A percentile compares a stretch with the other conserved stretches of the same genome.
Evolutionary conservation across 2,888 invertebrate species (phyloP).

Genomic region (Adelphocoris suturalis): DNA sequence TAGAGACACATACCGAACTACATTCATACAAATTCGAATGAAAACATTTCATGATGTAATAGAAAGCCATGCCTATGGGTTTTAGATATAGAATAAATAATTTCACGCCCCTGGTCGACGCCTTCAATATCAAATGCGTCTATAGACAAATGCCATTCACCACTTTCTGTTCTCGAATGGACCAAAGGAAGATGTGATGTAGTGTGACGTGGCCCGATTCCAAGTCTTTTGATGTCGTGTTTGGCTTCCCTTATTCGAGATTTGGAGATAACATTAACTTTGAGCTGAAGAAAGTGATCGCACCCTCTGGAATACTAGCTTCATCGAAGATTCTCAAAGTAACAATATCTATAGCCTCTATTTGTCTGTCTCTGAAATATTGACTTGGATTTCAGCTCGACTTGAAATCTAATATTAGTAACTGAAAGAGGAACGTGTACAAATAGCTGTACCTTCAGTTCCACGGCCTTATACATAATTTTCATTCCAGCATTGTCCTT

Average conservation of each 20-base stretch:
- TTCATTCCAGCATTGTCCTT: too few species aligned
- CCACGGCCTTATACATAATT: too few species aligned
- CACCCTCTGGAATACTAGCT: neutral
- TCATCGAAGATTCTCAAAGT: neutral
- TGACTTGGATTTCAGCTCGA: neutral
- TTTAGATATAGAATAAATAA: neutral
- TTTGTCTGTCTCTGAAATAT: neutral
- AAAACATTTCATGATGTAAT: too few species aligned
- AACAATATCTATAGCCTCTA: neutral
- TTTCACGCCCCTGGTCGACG: neutral
- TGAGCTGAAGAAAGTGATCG: neutral
- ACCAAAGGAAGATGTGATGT: constrained; percentile 10
- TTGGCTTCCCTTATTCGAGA: neutral
- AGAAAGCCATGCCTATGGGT: neutral
- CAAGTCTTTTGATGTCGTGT: constrained; percentile 29
- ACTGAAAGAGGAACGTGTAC: too few species aligned
- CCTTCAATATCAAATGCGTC: neutral
- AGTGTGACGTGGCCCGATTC: constrained; percentile 32
- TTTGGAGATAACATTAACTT: constrained; percentile 8
- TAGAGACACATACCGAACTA: too few species aligned
- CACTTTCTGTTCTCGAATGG: neutral
- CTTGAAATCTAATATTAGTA: too few species aligned
- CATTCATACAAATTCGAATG: too few species aligned
- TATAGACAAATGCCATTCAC: neutral
- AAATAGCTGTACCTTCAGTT: too few species aligned